phyloP scores from a whole-genome alignment of 2,888 invertebrate genomes.

The Idaea dimidiata region DNA sequence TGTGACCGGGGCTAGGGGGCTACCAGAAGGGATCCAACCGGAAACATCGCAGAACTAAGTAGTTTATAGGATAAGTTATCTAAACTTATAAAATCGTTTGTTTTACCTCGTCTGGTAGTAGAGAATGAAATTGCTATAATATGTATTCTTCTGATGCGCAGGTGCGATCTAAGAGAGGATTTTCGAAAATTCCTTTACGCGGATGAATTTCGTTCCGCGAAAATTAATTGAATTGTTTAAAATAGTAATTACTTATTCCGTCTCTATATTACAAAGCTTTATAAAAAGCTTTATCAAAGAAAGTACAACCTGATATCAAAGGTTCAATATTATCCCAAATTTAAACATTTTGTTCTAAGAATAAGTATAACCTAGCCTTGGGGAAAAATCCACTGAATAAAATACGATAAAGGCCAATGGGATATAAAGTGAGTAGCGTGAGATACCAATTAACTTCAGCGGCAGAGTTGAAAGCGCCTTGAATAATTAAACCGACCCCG shows the following conservation, averaged over 20 bases:
- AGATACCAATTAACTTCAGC: constrained; percentile 61
- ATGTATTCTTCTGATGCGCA: too few relatives aligned
- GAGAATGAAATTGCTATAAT: too few relatives aligned
- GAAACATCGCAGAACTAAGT: too few relatives aligned
- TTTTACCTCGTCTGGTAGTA: too few relatives aligned
- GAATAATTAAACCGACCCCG: constrained; percentile 63
- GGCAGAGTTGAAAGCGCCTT: constrained; percentile 57
- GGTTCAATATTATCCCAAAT: background rate
- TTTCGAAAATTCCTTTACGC: too few relatives aligned
- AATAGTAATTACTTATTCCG: background rate
- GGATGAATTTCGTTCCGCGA: background rate
- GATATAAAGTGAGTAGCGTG: constrained; percentile 46
- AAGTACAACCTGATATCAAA: background rate
- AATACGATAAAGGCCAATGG: constrained; percentile 46
- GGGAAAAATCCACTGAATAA: constrained; percentile 35
- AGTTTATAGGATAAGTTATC: too few relatives aligned
- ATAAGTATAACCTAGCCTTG: background rate
- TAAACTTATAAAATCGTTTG: too few relatives aligned
- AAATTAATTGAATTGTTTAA: background rate
- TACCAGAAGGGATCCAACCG: too few relatives aligned
- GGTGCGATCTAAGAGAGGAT: too few relatives aligned
- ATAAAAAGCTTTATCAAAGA: background rate
- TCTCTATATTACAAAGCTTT: background rate
- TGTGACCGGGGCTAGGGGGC: too few relatives aligned
- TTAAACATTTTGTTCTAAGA: constrained; percentile 5